Evolutionary conservation across 1,140 invertebrate genomes (phyloP).

Genomic region (Apis cerana): DNA sequence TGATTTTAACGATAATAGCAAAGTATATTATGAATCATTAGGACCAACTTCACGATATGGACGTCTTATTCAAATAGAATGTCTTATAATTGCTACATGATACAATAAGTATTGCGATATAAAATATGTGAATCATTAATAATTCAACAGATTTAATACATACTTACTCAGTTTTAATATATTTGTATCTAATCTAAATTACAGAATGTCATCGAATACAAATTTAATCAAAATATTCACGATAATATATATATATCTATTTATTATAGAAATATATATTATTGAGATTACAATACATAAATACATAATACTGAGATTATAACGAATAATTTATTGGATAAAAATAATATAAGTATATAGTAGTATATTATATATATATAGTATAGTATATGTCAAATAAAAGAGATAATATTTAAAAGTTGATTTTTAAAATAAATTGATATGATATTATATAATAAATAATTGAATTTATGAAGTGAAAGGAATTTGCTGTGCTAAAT

Average conservation of each 20-base stretch:
- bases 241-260: no score
- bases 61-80: neutral
- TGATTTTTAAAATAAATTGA: neutral
- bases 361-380: no score
- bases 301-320: neutral
- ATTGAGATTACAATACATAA: no score
- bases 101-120: slow-evolving; percentile 8
- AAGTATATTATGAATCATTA: neutral
- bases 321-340: neutral
- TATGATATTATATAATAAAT: neutral
- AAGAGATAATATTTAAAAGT: neutral
- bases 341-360: neutral
- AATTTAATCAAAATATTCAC: neutral
- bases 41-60: neutral
- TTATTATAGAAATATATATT: no score
- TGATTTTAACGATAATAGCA: neutral
- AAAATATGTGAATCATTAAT: slow-evolving; percentile 1
- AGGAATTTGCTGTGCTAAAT: neutral
- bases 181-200: neutral
- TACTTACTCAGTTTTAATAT: slow-evolving; percentile 6
- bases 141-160: slow-evolving; percentile 22
- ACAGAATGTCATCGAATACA: no score
- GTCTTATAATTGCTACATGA: neutral
- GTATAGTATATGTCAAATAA: neutral
- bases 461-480: neutral